Base-by-base conservation (phyloP, 2,888 invertebrate species). In the Oligia latruncula region DNA sequence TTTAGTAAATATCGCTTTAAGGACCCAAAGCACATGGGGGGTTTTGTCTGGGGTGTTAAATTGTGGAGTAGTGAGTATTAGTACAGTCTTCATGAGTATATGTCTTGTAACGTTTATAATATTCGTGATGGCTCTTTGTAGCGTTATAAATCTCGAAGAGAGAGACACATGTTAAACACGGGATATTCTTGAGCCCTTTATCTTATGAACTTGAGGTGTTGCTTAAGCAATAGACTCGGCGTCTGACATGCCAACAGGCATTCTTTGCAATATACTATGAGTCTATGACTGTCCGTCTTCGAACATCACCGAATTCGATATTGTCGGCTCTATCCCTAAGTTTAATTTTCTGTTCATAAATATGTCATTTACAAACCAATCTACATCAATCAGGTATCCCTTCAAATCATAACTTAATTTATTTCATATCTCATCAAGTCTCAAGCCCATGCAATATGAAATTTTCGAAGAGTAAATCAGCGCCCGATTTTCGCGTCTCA, bases 1-100 rank as follows among this genome's bases (percentile, higher is more conserved):
- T 91, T 92, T 92, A 87, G 88, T 90, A 91, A 91, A 90, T 91
- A 90, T 85, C 85, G 77, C 77, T 83, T 85, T 83, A 83, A 85
- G 76, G 49, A 79, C 72, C 43, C 71, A 46, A 60, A 72, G 23
- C 35, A 71, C 65, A 66, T 64, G 58, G 70, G 60, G 74, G 65
- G 46, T 52, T 74, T 35, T 58, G 60, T 55, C 40, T 35, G 46
- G 49, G 60, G 49, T 64, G 64, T 71, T 62, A 67, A 64, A 9
- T 40, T 49, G 60, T 65, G 11, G 35, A 58, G 17, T 40, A 60
- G 62, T 71, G 49, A 55, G 60, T 65, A 46, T 62, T 29, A 71
- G 49, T 66, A 35, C 20, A 52, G 58, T 68, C 6, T 64, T 52
- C 29, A 13, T 13, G 11, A 43, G 23, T 52, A 43, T 11, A 17